phyloP scores from a whole-genome alignment of 2,113 vertebrate genomes.

The Phycodurus eques region DNA sequence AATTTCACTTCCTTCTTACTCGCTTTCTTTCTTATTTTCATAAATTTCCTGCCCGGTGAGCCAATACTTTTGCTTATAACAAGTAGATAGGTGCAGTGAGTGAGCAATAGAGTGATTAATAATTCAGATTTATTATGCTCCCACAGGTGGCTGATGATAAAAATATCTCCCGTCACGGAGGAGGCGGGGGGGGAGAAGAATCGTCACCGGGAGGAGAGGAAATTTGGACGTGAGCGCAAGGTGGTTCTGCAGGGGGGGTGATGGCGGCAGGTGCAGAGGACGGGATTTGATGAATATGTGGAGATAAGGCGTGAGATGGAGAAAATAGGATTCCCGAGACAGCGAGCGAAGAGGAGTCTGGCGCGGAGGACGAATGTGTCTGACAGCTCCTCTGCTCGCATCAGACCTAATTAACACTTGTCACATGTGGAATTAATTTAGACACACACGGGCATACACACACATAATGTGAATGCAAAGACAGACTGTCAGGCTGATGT shows the following conservation, averaged over 20 bases:
- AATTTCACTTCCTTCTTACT: neutral
- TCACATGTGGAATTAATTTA: slow-evolving; percentile 41
- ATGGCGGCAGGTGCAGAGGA: slow-evolving; percentile 46
- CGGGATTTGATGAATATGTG: slow-evolving; percentile 55
- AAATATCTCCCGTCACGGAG: slow-evolving; percentile 49
- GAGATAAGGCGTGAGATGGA: slow-evolving; percentile 50
- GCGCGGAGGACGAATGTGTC: slow-evolving; percentile 55
- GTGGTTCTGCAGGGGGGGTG: slow-evolving; percentile 1
- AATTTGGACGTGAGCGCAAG: slow-evolving; percentile 9
- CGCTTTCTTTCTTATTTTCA: too few species aligned
- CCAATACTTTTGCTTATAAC: neutral
- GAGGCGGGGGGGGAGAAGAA: neutral
- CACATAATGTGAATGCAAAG: neutral
- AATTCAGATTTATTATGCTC: slow-evolving; percentile 62
- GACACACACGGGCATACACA: slow-evolving; percentile 8
- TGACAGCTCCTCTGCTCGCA: slow-evolving; percentile 52
- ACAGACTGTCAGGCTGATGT: neutral
- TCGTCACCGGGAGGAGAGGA: slow-evolving; percentile 10
- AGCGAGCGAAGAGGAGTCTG: slow-evolving; percentile 46
- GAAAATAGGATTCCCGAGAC: slow-evolving; percentile 55
- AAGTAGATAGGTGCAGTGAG: slow-evolving; percentile 15
- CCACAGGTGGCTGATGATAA: slow-evolving; percentile 63
- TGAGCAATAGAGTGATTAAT: slow-evolving; percentile 51
- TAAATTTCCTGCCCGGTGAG: neutral
- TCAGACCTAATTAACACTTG: slow-evolving; percentile 55